Conservation (phyloP, 2,888 invertebrate species). For the Chironomus riparius region DNA sequence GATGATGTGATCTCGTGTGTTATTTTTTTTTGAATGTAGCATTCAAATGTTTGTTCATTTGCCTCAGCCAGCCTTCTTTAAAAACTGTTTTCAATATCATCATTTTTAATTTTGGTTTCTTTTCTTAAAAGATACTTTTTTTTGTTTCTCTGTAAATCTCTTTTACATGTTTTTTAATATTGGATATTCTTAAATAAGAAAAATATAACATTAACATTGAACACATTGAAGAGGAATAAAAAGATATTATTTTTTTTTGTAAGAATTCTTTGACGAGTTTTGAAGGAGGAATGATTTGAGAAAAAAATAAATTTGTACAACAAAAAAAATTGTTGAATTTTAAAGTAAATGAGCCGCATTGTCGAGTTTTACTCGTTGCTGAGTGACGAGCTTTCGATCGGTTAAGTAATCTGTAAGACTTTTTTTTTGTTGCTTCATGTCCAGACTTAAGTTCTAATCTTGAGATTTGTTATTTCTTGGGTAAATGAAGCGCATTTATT, state of each 20-base stretch:
- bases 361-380: neutral
- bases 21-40: neutral
- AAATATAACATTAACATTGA: neutral
- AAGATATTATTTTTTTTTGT: neutral
- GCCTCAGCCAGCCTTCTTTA: neutral
- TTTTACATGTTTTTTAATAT: neutral
- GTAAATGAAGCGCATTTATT: too few species aligned
- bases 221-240: neutral
- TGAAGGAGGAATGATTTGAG: neutral
- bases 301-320: neutral
- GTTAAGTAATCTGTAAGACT: neutral
- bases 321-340: neutral
- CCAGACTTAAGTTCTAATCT: neutral
- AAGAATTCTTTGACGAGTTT: neutral
- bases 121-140: neutral
- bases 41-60: neutral
- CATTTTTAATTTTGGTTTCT: slow-evolving; percentile 18
- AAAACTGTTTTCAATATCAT: slow-evolving; percentile 14
- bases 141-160: neutral
- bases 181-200: too few species aligned
- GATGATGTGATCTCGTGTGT: slow-evolving; percentile 3
- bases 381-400: slow-evolving; percentile 9
- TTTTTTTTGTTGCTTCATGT: too few species aligned
- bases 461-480: too few species aligned
- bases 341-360: neutral